phyloP scores from a whole-genome alignment of 1,140 invertebrate species.

The Pogonognathellus flavescens region DNA sequence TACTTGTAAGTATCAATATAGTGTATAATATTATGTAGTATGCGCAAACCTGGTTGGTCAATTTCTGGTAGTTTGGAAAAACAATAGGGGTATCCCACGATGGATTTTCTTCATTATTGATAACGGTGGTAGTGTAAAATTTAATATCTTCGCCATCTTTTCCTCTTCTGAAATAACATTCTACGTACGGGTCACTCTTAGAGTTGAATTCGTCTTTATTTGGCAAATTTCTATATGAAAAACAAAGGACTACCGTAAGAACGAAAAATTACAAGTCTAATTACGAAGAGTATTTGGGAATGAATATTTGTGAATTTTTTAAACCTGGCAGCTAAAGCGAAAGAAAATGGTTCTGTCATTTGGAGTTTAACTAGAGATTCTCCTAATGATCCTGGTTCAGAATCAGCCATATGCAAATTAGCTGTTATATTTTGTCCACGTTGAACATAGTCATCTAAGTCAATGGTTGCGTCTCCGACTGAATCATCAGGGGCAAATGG shows the following conservation, averaged over 20 bases:
- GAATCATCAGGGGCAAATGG: constrained; percentile 54
- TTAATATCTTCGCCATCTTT: constrained; percentile 58
- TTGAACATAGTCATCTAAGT: constrained; percentile 57
- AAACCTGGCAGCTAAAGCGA: constrained; percentile 58
- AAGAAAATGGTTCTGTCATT: constrained; percentile 57
- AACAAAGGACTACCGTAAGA: not conserved
- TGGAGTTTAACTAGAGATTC: constrained; percentile 42
- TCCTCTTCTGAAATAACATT: constrained; percentile 61
- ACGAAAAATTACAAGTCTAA: not conserved
- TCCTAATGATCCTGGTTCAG: not conserved
- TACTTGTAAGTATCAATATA: too few species aligned
- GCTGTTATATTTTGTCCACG: constrained; percentile 34
- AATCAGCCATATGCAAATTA: not conserved
- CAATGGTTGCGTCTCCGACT: constrained; percentile 54
- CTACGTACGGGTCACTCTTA: constrained; percentile 62
- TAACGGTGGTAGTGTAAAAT: constrained; percentile 57
- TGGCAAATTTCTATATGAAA: constrained; percentile 57
- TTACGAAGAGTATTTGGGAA: not conserved
- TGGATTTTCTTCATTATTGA: constrained; percentile 62
- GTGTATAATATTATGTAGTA: not conserved
- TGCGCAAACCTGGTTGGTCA: constrained; percentile 52
- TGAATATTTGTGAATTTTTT: not conserved
- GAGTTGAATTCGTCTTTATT: constrained; percentile 59
- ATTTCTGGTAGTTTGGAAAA: constrained; percentile 61
- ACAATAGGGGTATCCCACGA: constrained; percentile 54